A percentile compares a stretch with the other conserved stretches of the same genome.
These are phyloP conservation scores for Heterodera filipjevi DNA, from an alignment of 2,888 invertebrate species.

Conservation along the genomic window DNA sequence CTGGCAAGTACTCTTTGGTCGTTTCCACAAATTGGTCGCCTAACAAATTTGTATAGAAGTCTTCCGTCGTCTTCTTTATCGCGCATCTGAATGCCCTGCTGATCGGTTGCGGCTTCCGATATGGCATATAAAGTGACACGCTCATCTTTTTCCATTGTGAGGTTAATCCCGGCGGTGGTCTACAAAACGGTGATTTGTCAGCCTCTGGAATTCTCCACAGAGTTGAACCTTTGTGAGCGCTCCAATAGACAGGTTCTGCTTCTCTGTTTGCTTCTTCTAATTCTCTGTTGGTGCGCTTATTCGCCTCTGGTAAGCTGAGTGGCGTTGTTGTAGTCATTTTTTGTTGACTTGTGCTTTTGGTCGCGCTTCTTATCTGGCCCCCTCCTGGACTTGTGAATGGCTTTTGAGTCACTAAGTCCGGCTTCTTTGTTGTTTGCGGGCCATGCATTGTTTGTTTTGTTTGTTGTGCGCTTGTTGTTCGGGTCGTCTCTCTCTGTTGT, in stretches of 20 bases:
- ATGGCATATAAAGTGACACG: too few relatives aligned
- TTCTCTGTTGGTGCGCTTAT: neutral
- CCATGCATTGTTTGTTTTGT: too few relatives aligned
- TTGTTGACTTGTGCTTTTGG: too few relatives aligned
- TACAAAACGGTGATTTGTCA: conserved; percentile 1
- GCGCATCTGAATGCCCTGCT: neutral
- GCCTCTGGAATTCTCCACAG: conserved; percentile 15
- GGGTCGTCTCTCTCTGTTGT: too few relatives aligned
- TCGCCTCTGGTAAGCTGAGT: too few relatives aligned
- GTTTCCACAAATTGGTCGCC: neutral
- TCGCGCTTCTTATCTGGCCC: too few relatives aligned
- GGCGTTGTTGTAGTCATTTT: too few relatives aligned
- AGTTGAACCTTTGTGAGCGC: neutral
- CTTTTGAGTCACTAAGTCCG: too few relatives aligned
- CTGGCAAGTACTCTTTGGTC: neutral
- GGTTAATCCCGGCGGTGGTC: neutral
- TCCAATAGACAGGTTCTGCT: neutral
- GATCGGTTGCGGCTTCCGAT: neutral
- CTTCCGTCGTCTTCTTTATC: neutral
- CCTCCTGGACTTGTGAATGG: too few relatives aligned
- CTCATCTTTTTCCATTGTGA: too few relatives aligned
- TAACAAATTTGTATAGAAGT: conserved; percentile 1
- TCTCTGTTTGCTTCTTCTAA: neutral
- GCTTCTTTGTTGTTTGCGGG: too few relatives aligned
- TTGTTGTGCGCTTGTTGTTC: too few relatives aligned